Base-by-base conservation (phyloP, 2,888 invertebrate species). In the Microctonus hyperodae region DNA sequence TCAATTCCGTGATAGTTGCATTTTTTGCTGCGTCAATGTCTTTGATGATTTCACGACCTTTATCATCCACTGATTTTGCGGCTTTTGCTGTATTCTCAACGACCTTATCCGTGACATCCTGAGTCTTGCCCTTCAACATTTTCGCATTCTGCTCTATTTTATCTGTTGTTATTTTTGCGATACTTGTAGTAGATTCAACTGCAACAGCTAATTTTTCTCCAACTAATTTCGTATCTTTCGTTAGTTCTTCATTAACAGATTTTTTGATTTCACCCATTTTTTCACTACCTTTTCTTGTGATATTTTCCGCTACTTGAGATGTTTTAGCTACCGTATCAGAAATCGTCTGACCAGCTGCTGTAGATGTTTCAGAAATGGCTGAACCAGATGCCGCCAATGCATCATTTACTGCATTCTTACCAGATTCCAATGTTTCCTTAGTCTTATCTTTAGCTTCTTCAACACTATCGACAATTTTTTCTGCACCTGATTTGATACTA, bases 361-460 rank as follows among this genome's bases (percentile, higher is more conserved):
- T 71, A 23, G 44, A 59, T 1, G 55, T 22, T 51, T 64, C 62
- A 5, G 86, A 86, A 74, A 87, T 85, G 78, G 86, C 86, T 68
- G 75, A 71, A 10, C 71, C 72, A 1, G 68, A 86, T 22, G 86
- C 85, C 0, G 86, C 65, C 2, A 69, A 73, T 5, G 66, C 62
- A 28, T 65, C 62, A 1, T 22, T 23, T 10, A 56, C 61, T n/a
- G 70, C 60, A 48, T 53, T 62, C 31, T 61, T 40, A 10, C 80
- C 86, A 85, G 50, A 86, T 86, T 74, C 86, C 85, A 11, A 86
- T 84, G 74, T 87, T 86, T 85, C 85, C 85, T 86, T 85, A 11
- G 85, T 84, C 76, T 87, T 85, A 84, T 69, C 71, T 28, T 65
- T 67, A 0, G 65, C 70, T 1, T 72, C 65, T 20, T 69, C 73